phyloP scores from a whole-genome alignment of 2,113 vertebrate species.

The Uropsilus gracilis region DNA sequence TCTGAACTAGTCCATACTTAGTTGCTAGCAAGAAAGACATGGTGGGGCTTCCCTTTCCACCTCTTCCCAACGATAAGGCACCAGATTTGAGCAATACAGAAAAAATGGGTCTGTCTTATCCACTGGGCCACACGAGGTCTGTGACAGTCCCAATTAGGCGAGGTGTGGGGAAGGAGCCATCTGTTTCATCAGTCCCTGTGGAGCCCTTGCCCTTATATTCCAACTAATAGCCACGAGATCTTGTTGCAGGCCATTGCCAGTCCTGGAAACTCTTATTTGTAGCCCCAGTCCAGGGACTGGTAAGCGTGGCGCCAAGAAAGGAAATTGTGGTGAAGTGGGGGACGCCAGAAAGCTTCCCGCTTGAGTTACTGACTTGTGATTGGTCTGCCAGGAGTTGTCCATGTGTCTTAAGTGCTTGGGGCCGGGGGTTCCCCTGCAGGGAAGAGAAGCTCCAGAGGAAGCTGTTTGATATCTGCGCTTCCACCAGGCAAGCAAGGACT shows the following conservation, averaged over 20 bases:
- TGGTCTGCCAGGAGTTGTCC: neutral
- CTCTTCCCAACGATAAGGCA: neutral
- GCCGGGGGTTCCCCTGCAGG: no score
- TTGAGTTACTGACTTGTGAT: slow-evolving; percentile 5
- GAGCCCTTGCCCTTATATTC: neutral
- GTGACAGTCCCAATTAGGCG: neutral
- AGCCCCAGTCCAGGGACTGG: neutral
- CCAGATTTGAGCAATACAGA: neutral
- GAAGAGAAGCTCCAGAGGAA: neutral
- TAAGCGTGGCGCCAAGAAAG: neutral
- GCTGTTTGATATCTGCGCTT: neutral
- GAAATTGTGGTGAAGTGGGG: neutral
- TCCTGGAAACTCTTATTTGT: neutral
- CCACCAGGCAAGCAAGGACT: neutral
- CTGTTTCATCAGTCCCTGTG: neutral
- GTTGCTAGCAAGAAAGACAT: neutral
- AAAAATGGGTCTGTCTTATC: neutral
- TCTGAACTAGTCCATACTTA: neutral
- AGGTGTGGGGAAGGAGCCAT: neutral
- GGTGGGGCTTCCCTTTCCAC: neutral
- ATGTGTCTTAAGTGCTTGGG: no score
- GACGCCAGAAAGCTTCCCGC: neutral
- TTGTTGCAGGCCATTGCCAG: neutral
- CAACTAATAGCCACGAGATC: neutral
- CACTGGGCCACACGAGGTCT: neutral